Evolutionary conservation across 2,113 vertebrate species (phyloP), one percentile per base, ranked within the genome.

Genomic region (Limanda limanda): DNA sequence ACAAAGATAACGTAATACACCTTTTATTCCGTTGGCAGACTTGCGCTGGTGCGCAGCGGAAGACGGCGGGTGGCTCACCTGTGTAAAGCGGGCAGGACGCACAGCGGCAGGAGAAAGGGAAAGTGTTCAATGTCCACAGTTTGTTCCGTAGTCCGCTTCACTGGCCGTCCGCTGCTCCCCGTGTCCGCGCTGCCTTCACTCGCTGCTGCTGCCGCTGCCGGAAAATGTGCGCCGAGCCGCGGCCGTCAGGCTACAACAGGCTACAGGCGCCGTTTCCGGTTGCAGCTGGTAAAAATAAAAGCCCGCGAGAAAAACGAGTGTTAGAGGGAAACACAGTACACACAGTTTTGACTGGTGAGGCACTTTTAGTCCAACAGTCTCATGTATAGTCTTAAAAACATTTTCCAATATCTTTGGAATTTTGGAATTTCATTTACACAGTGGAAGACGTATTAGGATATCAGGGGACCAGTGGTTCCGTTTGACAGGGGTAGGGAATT

Each of bases 151-250:
- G 69, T 78, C 85, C 77, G 65, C 63, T 35, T 18, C 63, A 12
- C 62, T 65, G 81, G 1, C 1, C 13, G 82, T 68, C 78, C 83
- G 69, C 78, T 68, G 59, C 73, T 71, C 27, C 42, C 74, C 60
- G 40, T 42, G 82, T 68, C 82, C 68, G 80, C 68, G 80, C 12
- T 31, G 81, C 85, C 63, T 17, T 82, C 80, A 92, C 89, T 84
- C 84, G 64, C 82, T 86, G 75, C 76, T 73, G 74, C 78, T 73
- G 47, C 78, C 71, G 47, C 47, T 42, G 40, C 40, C 40, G 79
- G 86, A 88, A 84, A 92, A 88, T 85, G 87, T 70, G 76, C 3
- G 54, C 65, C 8, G 18, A 56, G 55, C 65, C 54, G 62, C 60
- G 25, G 45, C 68, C 3, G 76, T 83, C 62, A 78, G 0, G 18